Percentiles rank a stretch among this genome's conserved stretches.
Conservation (phyloP, 2,888 invertebrate species). For the Aelia acuminata region DNA sequence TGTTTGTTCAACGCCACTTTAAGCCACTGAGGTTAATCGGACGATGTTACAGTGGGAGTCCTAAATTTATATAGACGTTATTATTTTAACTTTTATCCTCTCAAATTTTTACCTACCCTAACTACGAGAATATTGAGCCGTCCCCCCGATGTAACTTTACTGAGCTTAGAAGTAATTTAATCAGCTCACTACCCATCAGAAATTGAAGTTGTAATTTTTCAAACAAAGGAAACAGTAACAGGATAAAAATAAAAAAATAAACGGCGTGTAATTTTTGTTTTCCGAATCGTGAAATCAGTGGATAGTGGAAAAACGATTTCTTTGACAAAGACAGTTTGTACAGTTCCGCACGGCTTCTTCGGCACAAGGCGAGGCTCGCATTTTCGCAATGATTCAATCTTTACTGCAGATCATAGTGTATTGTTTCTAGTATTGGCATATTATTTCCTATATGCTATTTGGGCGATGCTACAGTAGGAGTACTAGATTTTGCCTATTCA, state of each 20-base stretch:
- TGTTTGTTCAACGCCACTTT: too few species aligned
- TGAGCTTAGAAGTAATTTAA: background rate
- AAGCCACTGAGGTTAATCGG: too few species aligned
- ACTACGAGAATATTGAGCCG: too few species aligned
- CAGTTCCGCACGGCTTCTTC: background rate
- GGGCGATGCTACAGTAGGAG: too few species aligned
- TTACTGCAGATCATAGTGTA: background rate
- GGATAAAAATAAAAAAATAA: background rate
- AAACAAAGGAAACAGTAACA: background rate
- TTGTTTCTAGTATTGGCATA: background rate
- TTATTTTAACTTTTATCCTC: too few species aligned
- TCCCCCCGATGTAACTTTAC: too few species aligned
- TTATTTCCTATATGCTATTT: too few species aligned
- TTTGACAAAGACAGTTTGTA: background rate
- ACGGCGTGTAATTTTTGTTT: constrained; percentile 8
- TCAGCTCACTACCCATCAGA: background rate
- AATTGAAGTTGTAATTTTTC: background rate
- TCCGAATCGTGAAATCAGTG: background rate
- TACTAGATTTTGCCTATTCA: too few species aligned
- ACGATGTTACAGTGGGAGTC: too few species aligned
- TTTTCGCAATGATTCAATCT: background rate
- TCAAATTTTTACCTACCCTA: too few species aligned
- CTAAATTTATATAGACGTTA: too few species aligned
- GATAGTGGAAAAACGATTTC: background rate
- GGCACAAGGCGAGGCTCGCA: background rate